Conservation (phyloP, 1,140 invertebrate species). For the Cydia amplana region DNA sequence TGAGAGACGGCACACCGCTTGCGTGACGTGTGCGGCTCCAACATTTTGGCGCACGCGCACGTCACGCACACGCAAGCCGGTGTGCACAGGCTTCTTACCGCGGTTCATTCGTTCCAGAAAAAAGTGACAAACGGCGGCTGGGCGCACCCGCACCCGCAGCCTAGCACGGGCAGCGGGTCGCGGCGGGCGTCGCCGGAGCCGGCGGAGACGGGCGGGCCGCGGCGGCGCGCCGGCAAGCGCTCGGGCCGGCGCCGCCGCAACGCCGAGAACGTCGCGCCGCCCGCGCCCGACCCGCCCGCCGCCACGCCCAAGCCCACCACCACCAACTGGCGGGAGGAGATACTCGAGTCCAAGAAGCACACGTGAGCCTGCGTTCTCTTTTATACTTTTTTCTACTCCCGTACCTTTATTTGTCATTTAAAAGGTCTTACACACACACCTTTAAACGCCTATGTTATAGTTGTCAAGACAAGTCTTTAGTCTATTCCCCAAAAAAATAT, state of each 20-base stretch:
- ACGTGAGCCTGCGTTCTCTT: slow-evolving; percentile 38
- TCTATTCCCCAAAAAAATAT: no score
- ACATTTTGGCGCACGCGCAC: no score
- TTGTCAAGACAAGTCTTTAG: no score
- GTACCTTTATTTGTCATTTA: no score
- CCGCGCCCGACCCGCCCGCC: slow-evolving; percentile 40
- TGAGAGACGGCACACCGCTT: no score
- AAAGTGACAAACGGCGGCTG: slow-evolving; percentile 49
- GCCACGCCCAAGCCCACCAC: slow-evolving; percentile 36
- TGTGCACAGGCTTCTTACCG: no score
- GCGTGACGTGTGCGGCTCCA: no score
- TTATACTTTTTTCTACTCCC: no score
- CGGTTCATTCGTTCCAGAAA: slow-evolving; percentile 41
- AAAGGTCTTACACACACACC: no score
- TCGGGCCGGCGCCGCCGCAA: slow-evolving; percentile 45
- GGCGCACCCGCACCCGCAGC: slow-evolving; percentile 47
- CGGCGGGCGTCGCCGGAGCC: slow-evolving; percentile 52
- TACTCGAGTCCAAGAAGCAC: slow-evolving; percentile 67
- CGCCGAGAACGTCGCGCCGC: slow-evolving; percentile 47
- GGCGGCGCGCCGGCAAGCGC: slow-evolving; percentile 44
- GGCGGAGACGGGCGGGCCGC: slow-evolving; percentile 35
- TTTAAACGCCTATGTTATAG: no score
- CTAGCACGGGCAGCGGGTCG: no score
- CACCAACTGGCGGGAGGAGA: slow-evolving; percentile 69
- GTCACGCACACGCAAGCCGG: no score